Evolutionary conservation across 2,797 vertebrate genomes (phyloP), one percentile per base, ranked within the genome.

Genomic region (Anguilla marmorata): DNA sequence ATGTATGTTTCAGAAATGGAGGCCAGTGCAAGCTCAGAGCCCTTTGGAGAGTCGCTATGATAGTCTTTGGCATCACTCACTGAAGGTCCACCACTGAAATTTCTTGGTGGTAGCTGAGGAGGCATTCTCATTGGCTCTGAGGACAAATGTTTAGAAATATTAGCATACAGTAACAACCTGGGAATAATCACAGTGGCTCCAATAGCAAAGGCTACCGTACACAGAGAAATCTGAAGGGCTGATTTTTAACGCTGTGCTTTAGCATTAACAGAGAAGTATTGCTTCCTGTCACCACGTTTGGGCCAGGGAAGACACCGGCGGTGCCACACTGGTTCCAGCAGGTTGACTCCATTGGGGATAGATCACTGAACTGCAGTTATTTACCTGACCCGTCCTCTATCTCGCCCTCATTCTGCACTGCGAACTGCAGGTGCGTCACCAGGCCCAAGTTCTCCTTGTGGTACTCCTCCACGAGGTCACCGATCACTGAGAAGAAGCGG

Each of bases 401-500:
- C 85, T 99, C 98, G 90, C 98, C 98, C 93, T 99, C 98, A 88
- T 96, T 95, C 0, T 95, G 97, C 89, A 99, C 96, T 0, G 97
- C 93, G 85, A 96, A 97, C 93, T 98, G 98, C 91, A 99, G 96
- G 83, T 98, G 97, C 88, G 98, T 99, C 74, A 99, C 93, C 92
- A 99, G 94, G 0, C 99, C 99, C 96, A 99, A 97, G 94, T 99
- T 98, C 89, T 98, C 98, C 89, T 95, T 97, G 94, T 95, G 97
- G 92, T 99, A 99, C 14, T 98, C 98, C 45, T 98, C 98, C 91
- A 99, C 98, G 92, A 99, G 95, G 87, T 99, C 98, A 45, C 96
- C 93, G 90, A 99, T 92, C 91, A 94, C 94, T 3, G 96, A 89
- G 74, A 98, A 99, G 93, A 97, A 97, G 87, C 96, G 96, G 94